Conservation (phyloP, 2,113 vertebrate species). For the Syrrhaptes paradoxus region DNA sequence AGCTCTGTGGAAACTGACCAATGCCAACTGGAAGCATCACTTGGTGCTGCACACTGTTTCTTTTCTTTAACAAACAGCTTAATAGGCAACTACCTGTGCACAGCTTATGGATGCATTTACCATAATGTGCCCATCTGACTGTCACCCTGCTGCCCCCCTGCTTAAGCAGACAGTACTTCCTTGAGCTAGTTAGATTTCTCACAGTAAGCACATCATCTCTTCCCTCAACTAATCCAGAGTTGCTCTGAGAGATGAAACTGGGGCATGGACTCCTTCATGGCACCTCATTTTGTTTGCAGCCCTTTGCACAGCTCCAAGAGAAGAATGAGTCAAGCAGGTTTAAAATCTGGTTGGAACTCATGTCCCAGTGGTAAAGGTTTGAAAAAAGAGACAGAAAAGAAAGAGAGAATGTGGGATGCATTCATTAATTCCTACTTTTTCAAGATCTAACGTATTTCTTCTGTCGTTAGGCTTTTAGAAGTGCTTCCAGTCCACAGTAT, state of each 20-base stretch:
- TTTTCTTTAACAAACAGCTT: background rate
- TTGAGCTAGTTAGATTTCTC: background rate
- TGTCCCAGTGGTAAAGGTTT: background rate
- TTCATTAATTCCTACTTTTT: conserved; percentile 15
- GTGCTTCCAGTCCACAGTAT: background rate
- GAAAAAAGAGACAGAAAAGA: background rate
- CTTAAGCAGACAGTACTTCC: background rate
- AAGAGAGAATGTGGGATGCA: background rate
- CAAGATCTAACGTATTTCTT: background rate
- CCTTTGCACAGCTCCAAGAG: background rate
- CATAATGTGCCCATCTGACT: background rate
- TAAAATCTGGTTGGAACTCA: background rate
- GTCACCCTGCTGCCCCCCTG: background rate
- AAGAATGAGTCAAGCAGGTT: background rate
- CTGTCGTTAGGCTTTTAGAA: background rate
- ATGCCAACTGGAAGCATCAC: background rate
- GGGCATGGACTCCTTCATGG: background rate
- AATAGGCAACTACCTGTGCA: background rate
- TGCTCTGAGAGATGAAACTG: background rate
- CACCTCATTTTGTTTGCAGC: background rate
- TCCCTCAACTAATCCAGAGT: background rate
- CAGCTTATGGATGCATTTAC: background rate
- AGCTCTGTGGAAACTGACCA: background rate
- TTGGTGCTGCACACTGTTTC: background rate
- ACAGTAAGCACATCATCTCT: background rate